Percentiles rank a stretch among this genome's conserved stretches.
These are phyloP conservation scores for Percina caprodes DNA, from an alignment of 2,113 vertebrate species.

Conservation along the genomic window DNA sequence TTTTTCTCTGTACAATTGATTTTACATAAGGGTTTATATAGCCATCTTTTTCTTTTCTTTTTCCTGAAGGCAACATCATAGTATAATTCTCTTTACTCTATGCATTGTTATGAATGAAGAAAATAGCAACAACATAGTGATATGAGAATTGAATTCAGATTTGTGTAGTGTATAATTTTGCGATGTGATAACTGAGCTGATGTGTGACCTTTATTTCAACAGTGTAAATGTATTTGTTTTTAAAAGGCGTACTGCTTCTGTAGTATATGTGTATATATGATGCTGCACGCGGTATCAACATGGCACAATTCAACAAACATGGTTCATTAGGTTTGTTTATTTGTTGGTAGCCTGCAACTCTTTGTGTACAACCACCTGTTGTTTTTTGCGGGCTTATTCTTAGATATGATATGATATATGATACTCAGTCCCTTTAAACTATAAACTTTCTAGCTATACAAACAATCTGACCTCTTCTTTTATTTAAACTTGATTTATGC, in stretches of 20 bases:
- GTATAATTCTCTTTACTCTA: neutral
- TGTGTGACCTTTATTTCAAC: neutral
- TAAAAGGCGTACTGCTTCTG: neutral
- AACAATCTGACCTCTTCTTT: constrained; percentile 41
- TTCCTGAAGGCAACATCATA: neutral
- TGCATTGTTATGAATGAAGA: neutral
- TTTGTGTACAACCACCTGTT: constrained; percentile 44
- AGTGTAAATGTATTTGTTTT: constrained; percentile 5
- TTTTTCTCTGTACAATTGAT: constrained; percentile 3
- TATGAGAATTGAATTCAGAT: neutral
- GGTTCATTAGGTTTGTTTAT: constrained; percentile 42
- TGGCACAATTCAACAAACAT: constrained; percentile 5
- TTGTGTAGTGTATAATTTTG: neutral
- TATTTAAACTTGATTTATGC: constrained; percentile 40
- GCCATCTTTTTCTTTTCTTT: neutral
- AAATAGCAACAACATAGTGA: neutral
- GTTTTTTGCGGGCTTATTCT: constrained; percentile 1
- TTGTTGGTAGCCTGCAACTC: constrained; percentile 27
- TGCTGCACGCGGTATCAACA: neutral
- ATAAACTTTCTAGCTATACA: constrained; percentile 27
- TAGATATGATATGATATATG: constrained; percentile 19
- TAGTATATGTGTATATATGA: neutral
- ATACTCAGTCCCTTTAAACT: constrained; percentile 24
- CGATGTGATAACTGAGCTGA: neutral
- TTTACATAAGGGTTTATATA: neutral